Evolutionary conservation across 2,888 invertebrate genomes (phyloP), one percentile per base, ranked within the genome.

Genomic region (Octodonta nipae): DNA sequence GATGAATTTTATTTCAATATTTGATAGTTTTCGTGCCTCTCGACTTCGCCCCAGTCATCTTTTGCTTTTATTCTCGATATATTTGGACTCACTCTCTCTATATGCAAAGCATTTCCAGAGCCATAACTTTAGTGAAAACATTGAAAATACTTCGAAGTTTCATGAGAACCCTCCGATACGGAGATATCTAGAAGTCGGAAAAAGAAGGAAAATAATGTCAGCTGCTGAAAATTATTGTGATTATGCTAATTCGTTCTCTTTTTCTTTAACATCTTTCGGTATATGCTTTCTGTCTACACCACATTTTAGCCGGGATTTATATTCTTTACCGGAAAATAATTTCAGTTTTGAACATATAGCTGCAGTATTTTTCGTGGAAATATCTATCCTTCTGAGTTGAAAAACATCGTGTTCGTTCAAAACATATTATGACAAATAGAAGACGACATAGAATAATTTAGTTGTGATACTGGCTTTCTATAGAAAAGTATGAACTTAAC

Each of bases 191-290:
- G 27, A 14, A 27, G 14, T 10, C 20, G 30, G 26, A 33, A 42
- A 46, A 46, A 49, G 45, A 37, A 44, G 47, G 44, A 64, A 66
- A 66, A 67, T 66, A 66, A 64, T 68, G 68, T 68, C 68, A 68
- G 68, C 68, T 68, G 68, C 64, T 65, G 66, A 64, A 66, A 68
- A 69, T 69, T 68, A 68, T 69, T 68, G 67, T 68, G 68, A 68
- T 69, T 69, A 68, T 69, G 68, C 68, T 68, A 69, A 69, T 69
- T 68, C 65, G 62, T 64, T 65, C 65, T 66, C 43, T 45, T 38
- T 38, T 32, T 22, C 22, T 22, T 22, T 10, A 22, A 29, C 40
- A 41, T 47, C 40, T 37, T 40, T 40, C 36, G 40, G 36, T 40
- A 39, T 40, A 41, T 41, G 41, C 41, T 36, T 34, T 38, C 33